phyloP scores from a whole-genome alignment of 2,888 invertebrate species.

The Drosophila phalerata region DNA sequence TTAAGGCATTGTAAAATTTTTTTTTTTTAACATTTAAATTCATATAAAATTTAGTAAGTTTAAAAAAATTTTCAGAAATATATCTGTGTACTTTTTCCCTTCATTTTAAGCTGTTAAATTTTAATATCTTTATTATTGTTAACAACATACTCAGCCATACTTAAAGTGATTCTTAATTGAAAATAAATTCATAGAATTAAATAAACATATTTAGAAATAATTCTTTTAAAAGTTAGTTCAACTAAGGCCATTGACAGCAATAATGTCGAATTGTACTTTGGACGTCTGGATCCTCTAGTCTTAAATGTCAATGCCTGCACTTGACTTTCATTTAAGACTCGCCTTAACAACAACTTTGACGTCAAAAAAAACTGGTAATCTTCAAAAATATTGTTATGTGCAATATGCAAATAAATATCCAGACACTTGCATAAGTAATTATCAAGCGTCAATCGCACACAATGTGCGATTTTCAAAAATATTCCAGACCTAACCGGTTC shows the following conservation, averaged over 20 bases:
- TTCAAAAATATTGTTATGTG: conserved; percentile 29
- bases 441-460: conserved; percentile 18
- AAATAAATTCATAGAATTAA: not conserved
- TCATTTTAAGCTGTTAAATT: no score
- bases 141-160: no score
- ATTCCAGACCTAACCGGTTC: conserved; percentile 16
- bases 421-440: conserved; percentile 40
- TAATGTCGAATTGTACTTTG: conserved; percentile 45
- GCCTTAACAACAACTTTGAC: conserved; percentile 7
- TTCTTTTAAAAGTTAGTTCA: not conserved
- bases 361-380: conserved; percentile 13
- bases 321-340: conserved; percentile 9
- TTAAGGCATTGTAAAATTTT: no score
- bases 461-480: not conserved
- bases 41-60: no score
- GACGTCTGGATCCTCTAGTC: conserved; percentile 40
- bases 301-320: conserved; percentile 64
- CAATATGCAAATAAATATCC: conserved; percentile 58
- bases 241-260: conserved; percentile 30
- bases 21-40: no score
- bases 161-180: not conserved
- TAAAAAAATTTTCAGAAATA: no score
- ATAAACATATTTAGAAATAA: not conserved
- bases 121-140: no score
- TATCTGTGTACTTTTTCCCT: no score